Base-by-base conservation (phyloP, 1,140 invertebrate species). In the Odontomachus brunneus region DNA sequence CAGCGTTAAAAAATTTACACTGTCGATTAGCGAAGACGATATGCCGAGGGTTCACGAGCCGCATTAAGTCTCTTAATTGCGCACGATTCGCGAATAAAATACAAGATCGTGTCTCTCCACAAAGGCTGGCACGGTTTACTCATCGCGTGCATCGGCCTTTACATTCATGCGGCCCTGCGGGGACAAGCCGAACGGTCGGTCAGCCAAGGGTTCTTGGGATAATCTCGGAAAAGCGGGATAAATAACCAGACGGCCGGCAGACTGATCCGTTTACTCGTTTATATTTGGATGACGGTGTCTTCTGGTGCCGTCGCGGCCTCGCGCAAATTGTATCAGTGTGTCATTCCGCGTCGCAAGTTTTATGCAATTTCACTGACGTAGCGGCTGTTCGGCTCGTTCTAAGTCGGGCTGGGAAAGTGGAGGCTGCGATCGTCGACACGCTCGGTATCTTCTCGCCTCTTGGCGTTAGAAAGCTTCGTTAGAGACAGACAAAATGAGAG, bases 201-300 rank as follows among this genome's bases (percentile, higher is more conserved):
- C 55, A 71, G 38, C 53, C 38, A 75, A 78, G 67, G 69, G 49
- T 88, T 88, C 59, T 63, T 44, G 71, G 24, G 80, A 86, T 86
- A 88, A 88, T 86, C 86, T 88, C 49, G 86, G 86, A 75, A 88
- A 88, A 88, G 87, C 76, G 81, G 74, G 75, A 84, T 86, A 89
- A 89, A 89, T 81, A 85, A 89, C 71, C 82, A 89, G 87, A 89
- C 84, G 49, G 80, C 14, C 76, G 66, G 84, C 44, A 84, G 80
- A 88, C 86, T 78, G 59, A 80, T 82, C 69, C 67, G 65, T 88
- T 82, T 78, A 78, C 51, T 67, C 86, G 87, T 88, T 88, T 89
- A 89, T 88, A 88, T 89, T 88, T 88, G 86, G 87, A 85, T 85
- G 62, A 44, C 73, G 78, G 88, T 82, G 82, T 57, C n/a, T 57